A percentile compares a stretch with the other conserved stretches of the same genome.
These are phyloP conservation scores for Saturnia japonica DNA, from an alignment of 2,888 invertebrate species.

Conservation along the genomic window DNA sequence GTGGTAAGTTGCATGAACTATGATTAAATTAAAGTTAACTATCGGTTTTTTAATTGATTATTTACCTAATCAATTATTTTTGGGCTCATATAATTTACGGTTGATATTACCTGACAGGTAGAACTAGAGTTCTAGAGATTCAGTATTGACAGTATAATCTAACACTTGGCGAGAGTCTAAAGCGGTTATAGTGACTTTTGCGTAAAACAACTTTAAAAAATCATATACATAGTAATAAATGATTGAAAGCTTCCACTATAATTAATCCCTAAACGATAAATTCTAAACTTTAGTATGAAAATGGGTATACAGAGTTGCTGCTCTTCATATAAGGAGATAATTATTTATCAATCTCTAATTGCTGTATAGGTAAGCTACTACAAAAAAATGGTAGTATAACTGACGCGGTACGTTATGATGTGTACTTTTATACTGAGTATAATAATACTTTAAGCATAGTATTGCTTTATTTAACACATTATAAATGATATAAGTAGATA, in stretches of 20 bases:
- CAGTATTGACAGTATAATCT: background rate
- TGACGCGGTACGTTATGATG: background rate
- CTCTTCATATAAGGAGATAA: too few relatives aligned
- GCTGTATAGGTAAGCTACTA: too few relatives aligned
- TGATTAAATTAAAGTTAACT: conserved; percentile 12
- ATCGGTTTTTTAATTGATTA: background rate
- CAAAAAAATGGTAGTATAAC: background rate
- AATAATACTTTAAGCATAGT: background rate
- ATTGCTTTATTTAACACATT: background rate
- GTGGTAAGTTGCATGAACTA: conserved; percentile 19
- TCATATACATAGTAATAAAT: background rate
- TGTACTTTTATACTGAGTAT: background rate
- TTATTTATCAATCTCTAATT: too few relatives aligned
- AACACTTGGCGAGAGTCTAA: background rate
- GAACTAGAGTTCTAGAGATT: background rate
- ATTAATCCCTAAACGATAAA: background rate
- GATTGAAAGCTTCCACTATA: background rate
- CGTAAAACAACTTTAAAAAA: background rate
- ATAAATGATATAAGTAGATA: background rate
- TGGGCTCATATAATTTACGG: background rate
- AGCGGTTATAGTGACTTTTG: background rate
- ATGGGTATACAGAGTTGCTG: background rate
- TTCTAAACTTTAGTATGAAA: background rate
- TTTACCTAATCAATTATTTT: background rate
- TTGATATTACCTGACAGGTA: background rate